Conservation (phyloP, 2,888 invertebrate species). For the Hirtodrosophila histrioides region DNA sequence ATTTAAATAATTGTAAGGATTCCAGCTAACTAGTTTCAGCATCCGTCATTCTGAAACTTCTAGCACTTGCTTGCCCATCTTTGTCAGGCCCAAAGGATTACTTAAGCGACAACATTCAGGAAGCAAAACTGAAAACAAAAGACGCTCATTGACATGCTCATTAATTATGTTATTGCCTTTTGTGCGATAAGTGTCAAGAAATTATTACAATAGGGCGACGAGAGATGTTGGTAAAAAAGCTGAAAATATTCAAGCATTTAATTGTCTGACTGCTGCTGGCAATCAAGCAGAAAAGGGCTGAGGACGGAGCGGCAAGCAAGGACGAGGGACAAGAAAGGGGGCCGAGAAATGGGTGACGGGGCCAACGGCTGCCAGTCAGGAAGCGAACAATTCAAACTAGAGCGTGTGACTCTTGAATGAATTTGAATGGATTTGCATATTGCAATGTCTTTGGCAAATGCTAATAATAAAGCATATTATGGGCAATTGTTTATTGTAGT, state of each 20-base stretch:
- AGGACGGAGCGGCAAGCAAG: constrained; percentile 14
- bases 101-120: constrained; percentile 52
- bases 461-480: constrained; percentile 80
- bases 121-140: constrained; percentile 61
- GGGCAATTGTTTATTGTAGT: constrained; percentile 70
- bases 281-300: constrained; percentile 70
- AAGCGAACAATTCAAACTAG: constrained; percentile 77
- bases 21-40: constrained; percentile 5
- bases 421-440: constrained; percentile 75
- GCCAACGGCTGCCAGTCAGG: constrained; percentile 38
- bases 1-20: neutral
- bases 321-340: neutral
- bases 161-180: constrained; percentile 80
- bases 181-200: constrained; percentile 80
- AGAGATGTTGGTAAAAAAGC: constrained; percentile 23
- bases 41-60: neutral
- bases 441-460: constrained; percentile 57
- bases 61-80: constrained; percentile 30
- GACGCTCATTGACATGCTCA: constrained; percentile 78
- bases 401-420: constrained; percentile 69
- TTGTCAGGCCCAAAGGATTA: constrained; percentile 51
- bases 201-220: constrained; percentile 74
- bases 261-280: constrained; percentile 75
- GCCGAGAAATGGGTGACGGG: neutral
- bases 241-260: constrained; percentile 72